These are phyloP conservation scores for Euplexia lucipara DNA, from an alignment of 2,888 invertebrate species.

Conservation along the genomic window DNA sequence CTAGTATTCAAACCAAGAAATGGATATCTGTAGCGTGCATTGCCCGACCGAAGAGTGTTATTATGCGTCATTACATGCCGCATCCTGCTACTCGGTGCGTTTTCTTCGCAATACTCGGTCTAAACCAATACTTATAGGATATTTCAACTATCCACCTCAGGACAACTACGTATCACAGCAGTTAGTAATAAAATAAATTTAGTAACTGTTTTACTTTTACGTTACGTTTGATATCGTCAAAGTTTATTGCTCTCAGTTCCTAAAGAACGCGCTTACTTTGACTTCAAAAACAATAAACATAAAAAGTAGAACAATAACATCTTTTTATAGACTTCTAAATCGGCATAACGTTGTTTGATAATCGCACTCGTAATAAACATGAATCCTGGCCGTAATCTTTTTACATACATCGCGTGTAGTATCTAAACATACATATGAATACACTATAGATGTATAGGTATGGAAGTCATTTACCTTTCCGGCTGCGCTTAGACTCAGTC, in stretches of 20 bases:
- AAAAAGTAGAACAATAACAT: conserved; percentile 66
- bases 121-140: not conserved
- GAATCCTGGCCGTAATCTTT: conserved; percentile 51
- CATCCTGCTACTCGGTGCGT: not conserved
- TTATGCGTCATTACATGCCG: conserved; percentile 1
- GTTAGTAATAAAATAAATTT: conserved; percentile 35
- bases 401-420: conserved; percentile 59
- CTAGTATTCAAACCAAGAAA: not conserved
- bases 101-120: conserved; percentile 7
- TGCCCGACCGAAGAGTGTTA: not conserved
- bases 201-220: conserved; percentile 49
- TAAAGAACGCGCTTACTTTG: conserved; percentile 53
- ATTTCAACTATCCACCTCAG: conserved; percentile 2
- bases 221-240: conserved; percentile 54
- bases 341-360: conserved; percentile 51
- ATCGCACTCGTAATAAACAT: conserved; percentile 50
- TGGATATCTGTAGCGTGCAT: not conserved
- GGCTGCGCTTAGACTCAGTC: conserved; percentile 80
- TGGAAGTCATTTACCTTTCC: conserved; percentile 85
- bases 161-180: not conserved
- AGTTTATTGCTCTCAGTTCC: conserved; percentile 60
- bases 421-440: conserved; percentile 55
- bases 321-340: conserved; percentile 61
- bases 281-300: conserved; percentile 63
- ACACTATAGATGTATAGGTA: conserved; percentile 68